Evolutionary conservation across 2,888 invertebrate genomes (phyloP).

Genomic region (Tipula helvola): DNA sequence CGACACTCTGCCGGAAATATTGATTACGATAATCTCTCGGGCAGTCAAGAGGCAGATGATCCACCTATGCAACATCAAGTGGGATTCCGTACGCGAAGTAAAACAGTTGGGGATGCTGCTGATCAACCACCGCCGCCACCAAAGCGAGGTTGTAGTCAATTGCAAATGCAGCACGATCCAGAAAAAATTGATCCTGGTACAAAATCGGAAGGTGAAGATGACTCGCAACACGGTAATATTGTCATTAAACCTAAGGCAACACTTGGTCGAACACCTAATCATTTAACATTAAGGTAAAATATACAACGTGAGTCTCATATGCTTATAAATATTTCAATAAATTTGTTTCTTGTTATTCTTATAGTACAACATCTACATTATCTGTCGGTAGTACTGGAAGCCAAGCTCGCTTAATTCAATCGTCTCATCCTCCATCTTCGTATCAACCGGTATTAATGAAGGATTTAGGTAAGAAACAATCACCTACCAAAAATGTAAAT

Average conservation of each 20-base stretch:
- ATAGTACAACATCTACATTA: conserved; percentile 84
- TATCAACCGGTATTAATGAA: conserved; percentile 81
- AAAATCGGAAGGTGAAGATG: conserved; percentile 79
- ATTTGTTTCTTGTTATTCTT: conserved; percentile 20
- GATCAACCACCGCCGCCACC: conserved; percentile 28
- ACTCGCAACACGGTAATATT: conserved; percentile 52
- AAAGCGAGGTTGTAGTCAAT: conserved; percentile 33
- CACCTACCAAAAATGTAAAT: conserved; percentile 34
- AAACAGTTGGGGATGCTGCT: conserved; percentile 77
- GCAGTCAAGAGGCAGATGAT: conserved; percentile 62
- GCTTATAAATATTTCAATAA: background rate
- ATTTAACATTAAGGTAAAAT: conserved; percentile 66
- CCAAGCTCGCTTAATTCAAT: conserved; percentile 85
- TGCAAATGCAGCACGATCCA: conserved; percentile 38
- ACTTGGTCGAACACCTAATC: conserved; percentile 84
- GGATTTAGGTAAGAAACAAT: conserved; percentile 68
- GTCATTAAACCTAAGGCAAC: conserved; percentile 47
- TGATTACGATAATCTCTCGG: conserved; percentile 67
- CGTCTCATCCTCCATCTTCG: conserved; percentile 84
- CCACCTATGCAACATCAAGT: conserved; percentile 36
- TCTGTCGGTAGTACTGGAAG: conserved; percentile 89
- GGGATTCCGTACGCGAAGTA: conserved; percentile 70
- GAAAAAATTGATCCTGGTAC: conserved; percentile 57
- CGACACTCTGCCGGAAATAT: conserved; percentile 74
- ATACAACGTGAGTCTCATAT: background rate